phyloP scores from a whole-genome alignment of 2,888 invertebrate species.

The Drosophila longiperda region DNA sequence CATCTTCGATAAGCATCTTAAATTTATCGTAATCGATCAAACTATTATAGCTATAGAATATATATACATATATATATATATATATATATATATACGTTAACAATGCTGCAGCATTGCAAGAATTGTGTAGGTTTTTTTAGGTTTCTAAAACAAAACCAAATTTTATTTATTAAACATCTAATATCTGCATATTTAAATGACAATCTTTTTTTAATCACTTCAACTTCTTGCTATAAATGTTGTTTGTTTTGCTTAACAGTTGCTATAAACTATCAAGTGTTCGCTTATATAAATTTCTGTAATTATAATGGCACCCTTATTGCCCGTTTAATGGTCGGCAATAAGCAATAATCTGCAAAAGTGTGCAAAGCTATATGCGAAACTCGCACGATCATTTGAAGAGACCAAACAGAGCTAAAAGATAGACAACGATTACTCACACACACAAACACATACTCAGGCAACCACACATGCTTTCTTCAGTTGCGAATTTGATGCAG shows the following conservation, averaged over 20 bases:
- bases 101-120: neutral
- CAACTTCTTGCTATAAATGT: neutral
- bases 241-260: neutral
- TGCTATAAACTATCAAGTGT: neutral
- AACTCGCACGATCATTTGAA: conserved; percentile 64
- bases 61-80: too few species aligned
- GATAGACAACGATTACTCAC: conserved; percentile 33
- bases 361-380: conserved; percentile 22
- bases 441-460: conserved; percentile 7
- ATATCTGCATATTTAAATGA: neutral
- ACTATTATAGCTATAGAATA: neutral
- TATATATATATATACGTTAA: too few species aligned
- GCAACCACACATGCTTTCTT: conserved; percentile 46
- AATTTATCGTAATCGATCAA: conserved; percentile 2
- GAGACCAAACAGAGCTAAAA: conserved; percentile 31
- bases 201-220: neutral
- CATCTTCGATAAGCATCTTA: neutral
- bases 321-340: conserved; percentile 11
- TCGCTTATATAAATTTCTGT: conserved; percentile 24
- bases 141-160: neutral
- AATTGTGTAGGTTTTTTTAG: neutral
- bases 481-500: conserved; percentile 52
- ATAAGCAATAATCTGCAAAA: conserved; percentile 7
- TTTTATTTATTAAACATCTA: neutral
- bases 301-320: conserved; percentile 25